A percentile compares a stretch with the other conserved stretches of the same genome.
Evolutionary conservation across 1,140 invertebrate species (phyloP).

Genomic region (Halotydeus destructor): DNA sequence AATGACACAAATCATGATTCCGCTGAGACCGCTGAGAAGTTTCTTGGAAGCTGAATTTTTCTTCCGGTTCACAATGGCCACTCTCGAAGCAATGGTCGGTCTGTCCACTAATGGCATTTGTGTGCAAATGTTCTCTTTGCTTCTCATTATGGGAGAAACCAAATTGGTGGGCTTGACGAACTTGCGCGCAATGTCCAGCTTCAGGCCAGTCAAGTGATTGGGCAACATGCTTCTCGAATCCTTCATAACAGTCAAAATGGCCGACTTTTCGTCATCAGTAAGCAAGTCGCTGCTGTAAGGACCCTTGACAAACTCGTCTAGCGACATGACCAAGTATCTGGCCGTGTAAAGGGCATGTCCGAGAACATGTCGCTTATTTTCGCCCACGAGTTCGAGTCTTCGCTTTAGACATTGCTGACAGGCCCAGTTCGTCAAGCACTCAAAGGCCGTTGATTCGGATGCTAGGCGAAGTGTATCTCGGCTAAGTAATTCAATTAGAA

Average conservation of each 20-base stretch:
- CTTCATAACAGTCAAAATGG: too few relatives aligned
- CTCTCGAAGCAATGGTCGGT: not conserved
- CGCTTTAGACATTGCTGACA: slow-evolving; percentile 38
- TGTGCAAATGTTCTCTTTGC: not conserved
- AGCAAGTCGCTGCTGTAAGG: slow-evolving; percentile 25
- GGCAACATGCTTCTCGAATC: too few relatives aligned
- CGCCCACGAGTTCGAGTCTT: slow-evolving; percentile 35
- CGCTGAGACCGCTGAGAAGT: slow-evolving; percentile 15
- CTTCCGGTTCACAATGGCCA: slow-evolving; percentile 1
- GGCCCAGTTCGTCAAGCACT: slow-evolving; percentile 33
- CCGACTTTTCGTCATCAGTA: slow-evolving; percentile 23
- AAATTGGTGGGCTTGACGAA: not conserved
- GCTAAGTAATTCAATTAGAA: slow-evolving; percentile 35
- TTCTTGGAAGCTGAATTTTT: slow-evolving; percentile 16
- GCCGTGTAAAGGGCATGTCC: slow-evolving; percentile 38
- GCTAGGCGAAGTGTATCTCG: slow-evolving; percentile 26
- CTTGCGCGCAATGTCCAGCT: not conserved
- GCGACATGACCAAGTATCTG: slow-evolving; percentile 38
- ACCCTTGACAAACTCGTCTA: slow-evolving; percentile 34
- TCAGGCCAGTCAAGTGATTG: not conserved
- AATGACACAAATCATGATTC: slow-evolving; percentile 16
- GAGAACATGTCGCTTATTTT: slow-evolving; percentile 37
- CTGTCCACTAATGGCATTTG: not conserved
- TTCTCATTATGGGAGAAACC: not conserved
- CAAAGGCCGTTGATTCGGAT: slow-evolving; percentile 17